These are phyloP conservation scores for Agriopis aurantiaria DNA, from an alignment of 2,888 invertebrate species.

Conservation along the genomic window DNA sequence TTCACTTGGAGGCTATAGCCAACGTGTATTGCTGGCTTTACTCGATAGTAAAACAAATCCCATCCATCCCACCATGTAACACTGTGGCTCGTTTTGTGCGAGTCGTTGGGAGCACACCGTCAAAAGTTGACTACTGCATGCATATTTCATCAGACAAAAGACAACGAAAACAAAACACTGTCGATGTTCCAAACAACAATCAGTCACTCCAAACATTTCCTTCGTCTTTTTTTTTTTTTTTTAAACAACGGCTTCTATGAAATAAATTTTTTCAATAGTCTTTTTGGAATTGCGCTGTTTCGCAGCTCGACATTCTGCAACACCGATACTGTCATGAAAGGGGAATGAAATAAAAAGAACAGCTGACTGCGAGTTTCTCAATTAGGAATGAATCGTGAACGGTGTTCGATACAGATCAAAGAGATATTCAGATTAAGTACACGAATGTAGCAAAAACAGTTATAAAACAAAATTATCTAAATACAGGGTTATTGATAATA, in stretches of 20 bases:
- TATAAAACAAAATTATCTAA: background rate
- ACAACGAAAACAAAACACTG: background rate
- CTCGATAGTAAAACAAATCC: too few relatives aligned
- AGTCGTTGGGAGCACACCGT: too few relatives aligned
- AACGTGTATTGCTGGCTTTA: too few relatives aligned
- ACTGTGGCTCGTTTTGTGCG: too few relatives aligned
- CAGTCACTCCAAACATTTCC: slow-evolving; percentile 8
- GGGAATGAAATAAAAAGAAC: slow-evolving; percentile 19
- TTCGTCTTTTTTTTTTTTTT: slow-evolving; percentile 7
- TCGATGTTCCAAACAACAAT: slow-evolving; percentile 1
- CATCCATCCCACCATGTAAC: too few relatives aligned
- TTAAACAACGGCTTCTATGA: slow-evolving; percentile 19
- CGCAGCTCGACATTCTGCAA: slow-evolving; percentile 20
- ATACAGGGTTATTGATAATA: too few relatives aligned
- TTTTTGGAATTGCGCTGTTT: slow-evolving; percentile 24
- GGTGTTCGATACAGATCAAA: slow-evolving; percentile 1
- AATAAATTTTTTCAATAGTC: slow-evolving; percentile 24
- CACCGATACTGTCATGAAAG: slow-evolving; percentile 11
- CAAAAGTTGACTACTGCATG: too few relatives aligned
- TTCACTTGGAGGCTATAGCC: too few relatives aligned
- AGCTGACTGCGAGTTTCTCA: slow-evolving; percentile 20
- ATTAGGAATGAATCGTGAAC: slow-evolving; percentile 7
- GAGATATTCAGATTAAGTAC: background rate
- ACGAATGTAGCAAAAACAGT: background rate
- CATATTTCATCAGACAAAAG: too few relatives aligned